Base-by-base conservation (phyloP, 2,113 vertebrate species). In the Antechinus flavipes region DNA sequence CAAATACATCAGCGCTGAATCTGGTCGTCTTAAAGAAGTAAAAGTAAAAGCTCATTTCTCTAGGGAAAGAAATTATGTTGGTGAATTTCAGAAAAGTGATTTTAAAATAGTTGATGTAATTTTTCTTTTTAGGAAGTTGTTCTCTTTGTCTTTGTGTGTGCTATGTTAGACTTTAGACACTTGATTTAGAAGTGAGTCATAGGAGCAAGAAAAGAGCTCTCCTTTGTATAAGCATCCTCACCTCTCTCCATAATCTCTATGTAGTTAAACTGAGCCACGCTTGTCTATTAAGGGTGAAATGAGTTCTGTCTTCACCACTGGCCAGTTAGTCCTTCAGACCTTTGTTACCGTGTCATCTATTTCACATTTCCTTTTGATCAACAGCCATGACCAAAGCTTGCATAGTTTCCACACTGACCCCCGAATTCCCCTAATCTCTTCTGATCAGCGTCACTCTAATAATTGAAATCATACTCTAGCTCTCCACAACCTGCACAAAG, bases 401-500 rank as follows among this genome's bases (percentile, higher is more conserved):
- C 90, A 89, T 61, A 97, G 54, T 95, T 95, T 93, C 56, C 50
- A 11, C 3, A 22, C 49, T 90, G 58, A 50, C 47, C 49, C 0
- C 47, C 42, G n/a, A 0, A 26, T 97, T 97, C 95, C 3, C 11
- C 92, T 24, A 22, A 61, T 89, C 54, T 53, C 92, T 68, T 58
- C 90, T 91, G 84, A 56, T 93, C 23, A 55, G 50, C 54, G 93
- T 95, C 94, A 93, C 93, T 50, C 25, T 58, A 49, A 97, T 97
- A 35, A 11, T 76, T 96, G 90, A 94, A 95, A 68, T 56, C 92
- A 30, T 96, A 90, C 95, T 25, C 54, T 91, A 84, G 93, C 90
- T 94, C n/a, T 95, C 89, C 5, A 11, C 76, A 97, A 54, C 52
- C 89, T 2, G 12, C 95, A 96, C 90, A 96, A 96, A 98, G 97